Percentiles rank a stretch among this genome's conserved stretches.
Evolutionary conservation across 2,888 invertebrate species (phyloP).

Genomic region (Chorisops tibialis): DNA sequence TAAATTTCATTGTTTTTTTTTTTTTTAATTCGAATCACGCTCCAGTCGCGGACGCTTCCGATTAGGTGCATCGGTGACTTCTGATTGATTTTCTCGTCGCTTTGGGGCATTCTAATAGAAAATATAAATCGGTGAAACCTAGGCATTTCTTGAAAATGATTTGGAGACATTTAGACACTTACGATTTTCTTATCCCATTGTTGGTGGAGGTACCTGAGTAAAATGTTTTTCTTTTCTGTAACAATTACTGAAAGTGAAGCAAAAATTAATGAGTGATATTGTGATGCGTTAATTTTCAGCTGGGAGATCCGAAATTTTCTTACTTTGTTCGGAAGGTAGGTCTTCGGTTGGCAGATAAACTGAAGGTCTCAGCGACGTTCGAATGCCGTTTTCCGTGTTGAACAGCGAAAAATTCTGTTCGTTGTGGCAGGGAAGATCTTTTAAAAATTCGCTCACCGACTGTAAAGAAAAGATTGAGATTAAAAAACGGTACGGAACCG

Average conservation of each 20-base stretch:
- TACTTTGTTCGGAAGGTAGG: constrained; percentile 89
- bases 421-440: constrained; percentile 87
- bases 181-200: constrained; percentile 90
- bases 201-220: constrained; percentile 88
- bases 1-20: no score
- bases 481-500: no score
- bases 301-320: constrained; percentile 41
- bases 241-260: constrained; percentile 79
- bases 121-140: background rate
- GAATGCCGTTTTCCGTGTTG: constrained; percentile 79
- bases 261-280: constrained; percentile 34
- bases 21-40: constrained; percentile 18
- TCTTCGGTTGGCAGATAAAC: constrained; percentile 92
- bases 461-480: constrained; percentile 50
- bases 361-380: constrained; percentile 78
- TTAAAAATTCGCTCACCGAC: constrained; percentile 87
- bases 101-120: constrained; percentile 24
- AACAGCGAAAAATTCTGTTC: constrained; percentile 88
- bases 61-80: constrained; percentile 10
- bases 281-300: no score
- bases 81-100: constrained; percentile 16
- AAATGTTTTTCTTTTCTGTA: constrained; percentile 91
- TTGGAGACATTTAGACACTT: constrained; percentile 31
- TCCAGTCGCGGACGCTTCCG: constrained; percentile 27
- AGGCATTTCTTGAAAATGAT: background rate